A percentile compares a stretch with the other conserved stretches of the same genome.
These are phyloP conservation scores for Brachionus paranguensis DNA, from an alignment of 1,140 invertebrate genomes.

Conservation along the genomic window DNA sequence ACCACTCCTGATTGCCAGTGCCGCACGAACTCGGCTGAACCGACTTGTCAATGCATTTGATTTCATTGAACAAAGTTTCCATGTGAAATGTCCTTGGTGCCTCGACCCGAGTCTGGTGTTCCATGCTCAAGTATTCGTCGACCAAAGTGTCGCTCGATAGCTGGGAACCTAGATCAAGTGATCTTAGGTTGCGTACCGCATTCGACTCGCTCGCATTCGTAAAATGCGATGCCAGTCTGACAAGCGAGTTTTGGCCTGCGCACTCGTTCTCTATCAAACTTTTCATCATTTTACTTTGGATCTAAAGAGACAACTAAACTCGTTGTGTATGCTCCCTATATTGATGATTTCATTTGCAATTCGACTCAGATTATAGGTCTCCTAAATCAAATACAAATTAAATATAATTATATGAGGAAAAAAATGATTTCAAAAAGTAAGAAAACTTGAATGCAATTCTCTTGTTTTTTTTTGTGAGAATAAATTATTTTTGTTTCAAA, in stretches of 20 bases:
- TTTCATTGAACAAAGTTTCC: constrained; percentile 31
- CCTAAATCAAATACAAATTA: not conserved
- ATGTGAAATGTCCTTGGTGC: constrained; percentile 31
- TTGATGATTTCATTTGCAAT: constrained; percentile 1
- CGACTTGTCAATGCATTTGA: constrained; percentile 12
- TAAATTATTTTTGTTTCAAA: not conserved
- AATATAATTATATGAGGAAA: not conserved
- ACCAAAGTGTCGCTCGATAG: not conserved
- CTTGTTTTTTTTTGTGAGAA: not conserved
- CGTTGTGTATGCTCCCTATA: not conserved
- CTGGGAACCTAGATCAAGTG: not conserved
- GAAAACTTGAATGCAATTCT: not conserved
- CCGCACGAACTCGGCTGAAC: not conserved
- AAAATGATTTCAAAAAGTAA: not conserved
- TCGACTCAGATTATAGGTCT: not conserved
- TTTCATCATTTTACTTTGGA: constrained; percentile 18
- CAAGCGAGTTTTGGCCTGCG: constrained; percentile 33
- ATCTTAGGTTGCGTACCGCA: not conserved
- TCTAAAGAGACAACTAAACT: constrained; percentile 11
- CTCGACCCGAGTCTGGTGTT: not conserved
- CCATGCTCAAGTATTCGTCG: constrained; percentile 32
- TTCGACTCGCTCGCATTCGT: constrained; percentile 11
- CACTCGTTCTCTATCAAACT: constrained; percentile 35
- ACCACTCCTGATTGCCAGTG: not conserved
- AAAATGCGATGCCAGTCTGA: constrained; percentile 31